Percentiles rank a stretch among this genome's conserved stretches.
Conservation (phyloP, 2,888 invertebrate species). For the Erannis defoliaria region DNA sequence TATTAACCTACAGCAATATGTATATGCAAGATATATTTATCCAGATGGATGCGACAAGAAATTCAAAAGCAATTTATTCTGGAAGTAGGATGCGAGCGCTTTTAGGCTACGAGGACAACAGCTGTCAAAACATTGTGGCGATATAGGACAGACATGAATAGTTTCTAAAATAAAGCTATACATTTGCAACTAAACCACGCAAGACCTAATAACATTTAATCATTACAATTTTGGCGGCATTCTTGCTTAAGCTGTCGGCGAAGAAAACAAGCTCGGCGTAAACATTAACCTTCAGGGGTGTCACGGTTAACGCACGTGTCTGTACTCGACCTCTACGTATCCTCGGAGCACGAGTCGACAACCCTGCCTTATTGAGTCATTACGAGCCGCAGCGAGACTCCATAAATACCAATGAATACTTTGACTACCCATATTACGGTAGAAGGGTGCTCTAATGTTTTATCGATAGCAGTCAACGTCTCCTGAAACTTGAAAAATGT, state of each 20-base stretch:
- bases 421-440: constrained; percentile 39
- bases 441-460: constrained; percentile 42
- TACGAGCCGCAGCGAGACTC: constrained; percentile 42
- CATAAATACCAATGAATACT: constrained; percentile 47
- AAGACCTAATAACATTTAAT: constrained; percentile 7
- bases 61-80: constrained; percentile 27
- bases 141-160: constrained; percentile 18
- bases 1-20: not conserved
- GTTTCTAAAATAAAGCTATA: not conserved
- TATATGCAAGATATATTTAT: constrained; percentile 10
- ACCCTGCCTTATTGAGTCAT: constrained; percentile 46
- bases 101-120: constrained; percentile 23
- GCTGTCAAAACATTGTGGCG: constrained; percentile 19
- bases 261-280: constrained; percentile 22
- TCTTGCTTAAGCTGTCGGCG: constrained; percentile 9
- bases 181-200: not conserved
- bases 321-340: constrained; percentile 40
- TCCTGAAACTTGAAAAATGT: constrained; percentile 22
- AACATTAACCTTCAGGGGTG: constrained; percentile 40
- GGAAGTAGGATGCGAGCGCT: constrained; percentile 20
- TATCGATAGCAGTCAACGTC: constrained; percentile 41
- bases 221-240: constrained; percentile 12
- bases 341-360: constrained; percentile 32
- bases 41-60: constrained; percentile 26
- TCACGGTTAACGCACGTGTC: constrained; percentile 37